These are phyloP conservation scores for Andrena camellia DNA, from an alignment of 2,888 invertebrate genomes.

Conservation along the genomic window DNA sequence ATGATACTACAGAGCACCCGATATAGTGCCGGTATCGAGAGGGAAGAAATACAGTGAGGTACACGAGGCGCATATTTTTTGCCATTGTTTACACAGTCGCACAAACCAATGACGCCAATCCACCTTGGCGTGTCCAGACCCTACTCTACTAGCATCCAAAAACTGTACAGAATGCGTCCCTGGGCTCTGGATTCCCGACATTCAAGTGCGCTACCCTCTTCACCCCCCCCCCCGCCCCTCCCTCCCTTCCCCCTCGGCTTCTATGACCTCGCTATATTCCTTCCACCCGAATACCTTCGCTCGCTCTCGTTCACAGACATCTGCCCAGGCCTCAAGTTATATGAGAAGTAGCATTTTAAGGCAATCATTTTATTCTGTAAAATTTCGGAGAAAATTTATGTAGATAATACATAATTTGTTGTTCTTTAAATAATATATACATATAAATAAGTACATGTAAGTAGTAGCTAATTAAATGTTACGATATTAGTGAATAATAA, in stretches of 20 bases:
- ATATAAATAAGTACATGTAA: neutral
- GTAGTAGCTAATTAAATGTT: neutral
- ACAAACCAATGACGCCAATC: too few species aligned
- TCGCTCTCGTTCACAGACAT: neutral
- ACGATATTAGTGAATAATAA: too few species aligned
- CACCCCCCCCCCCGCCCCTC: neutral
- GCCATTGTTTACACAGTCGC: neutral
- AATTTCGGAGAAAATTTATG: neutral
- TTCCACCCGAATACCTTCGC: conserved; percentile 2
- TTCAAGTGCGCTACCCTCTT: neutral
- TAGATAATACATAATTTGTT: neutral
- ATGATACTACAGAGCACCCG: too few species aligned
- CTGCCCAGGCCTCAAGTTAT: neutral
- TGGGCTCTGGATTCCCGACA: neutral
- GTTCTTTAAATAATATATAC: neutral
- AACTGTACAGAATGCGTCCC: neutral
- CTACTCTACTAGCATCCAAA: neutral
- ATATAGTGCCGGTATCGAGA: too few species aligned
- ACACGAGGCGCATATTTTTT: neutral
- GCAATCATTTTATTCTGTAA: neutral
- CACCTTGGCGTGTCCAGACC: too few species aligned
- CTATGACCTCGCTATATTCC: conserved; percentile 6
- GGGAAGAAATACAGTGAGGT: neutral
- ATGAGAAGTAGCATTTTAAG: neutral
- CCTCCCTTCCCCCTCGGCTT: neutral